Percentiles rank a stretch among this genome's conserved stretches.
These are phyloP conservation scores for Larimichthys crocea DNA, from an alignment of 2,113 vertebrate genomes.

Conservation along the genomic window DNA sequence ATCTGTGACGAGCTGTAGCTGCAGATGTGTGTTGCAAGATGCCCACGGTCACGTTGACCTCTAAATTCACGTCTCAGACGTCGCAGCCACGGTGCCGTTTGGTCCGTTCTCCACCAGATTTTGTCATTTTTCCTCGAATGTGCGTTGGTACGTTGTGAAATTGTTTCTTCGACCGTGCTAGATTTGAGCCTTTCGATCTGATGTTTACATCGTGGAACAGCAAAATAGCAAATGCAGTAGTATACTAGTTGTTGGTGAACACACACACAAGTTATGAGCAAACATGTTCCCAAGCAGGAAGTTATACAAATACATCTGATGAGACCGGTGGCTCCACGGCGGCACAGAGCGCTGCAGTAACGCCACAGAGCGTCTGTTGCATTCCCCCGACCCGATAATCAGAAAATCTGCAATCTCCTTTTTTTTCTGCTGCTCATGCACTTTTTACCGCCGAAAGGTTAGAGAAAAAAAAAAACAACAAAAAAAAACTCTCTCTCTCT, in stretches of 20 bases:
- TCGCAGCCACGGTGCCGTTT: too few relatives aligned
- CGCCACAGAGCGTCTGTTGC: constrained; percentile 7
- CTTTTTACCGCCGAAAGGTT: constrained; percentile 31
- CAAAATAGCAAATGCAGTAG: constrained; percentile 18
- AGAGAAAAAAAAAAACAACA: constrained; percentile 39
- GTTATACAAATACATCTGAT: constrained; percentile 29
- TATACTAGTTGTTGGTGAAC: constrained; percentile 11
- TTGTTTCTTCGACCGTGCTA: too few relatives aligned
- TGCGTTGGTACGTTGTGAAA: too few relatives aligned
- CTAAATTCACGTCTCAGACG: too few relatives aligned
- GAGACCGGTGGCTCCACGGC: constrained; percentile 2
- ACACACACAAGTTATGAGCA: constrained; percentile 42
- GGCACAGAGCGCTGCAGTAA: constrained; percentile 26
- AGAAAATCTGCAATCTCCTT: constrained; percentile 19
- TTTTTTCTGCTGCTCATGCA: constrained; percentile 25
- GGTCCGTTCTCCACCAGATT: too few relatives aligned
- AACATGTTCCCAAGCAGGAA: constrained; percentile 12
- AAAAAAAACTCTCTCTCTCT: not conserved
- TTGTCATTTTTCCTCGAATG: too few relatives aligned
- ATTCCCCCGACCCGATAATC: constrained; percentile 36
- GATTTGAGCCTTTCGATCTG: constrained; percentile 10
- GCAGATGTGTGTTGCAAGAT: constrained; percentile 8
- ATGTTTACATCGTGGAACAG: constrained; percentile 24
- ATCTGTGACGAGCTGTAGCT: not conserved
- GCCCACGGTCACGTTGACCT: not conserved